These are phyloP conservation scores for Magallana ariakensis DNA, from an alignment of 1,140 invertebrate species.

Conservation along the genomic window DNA sequence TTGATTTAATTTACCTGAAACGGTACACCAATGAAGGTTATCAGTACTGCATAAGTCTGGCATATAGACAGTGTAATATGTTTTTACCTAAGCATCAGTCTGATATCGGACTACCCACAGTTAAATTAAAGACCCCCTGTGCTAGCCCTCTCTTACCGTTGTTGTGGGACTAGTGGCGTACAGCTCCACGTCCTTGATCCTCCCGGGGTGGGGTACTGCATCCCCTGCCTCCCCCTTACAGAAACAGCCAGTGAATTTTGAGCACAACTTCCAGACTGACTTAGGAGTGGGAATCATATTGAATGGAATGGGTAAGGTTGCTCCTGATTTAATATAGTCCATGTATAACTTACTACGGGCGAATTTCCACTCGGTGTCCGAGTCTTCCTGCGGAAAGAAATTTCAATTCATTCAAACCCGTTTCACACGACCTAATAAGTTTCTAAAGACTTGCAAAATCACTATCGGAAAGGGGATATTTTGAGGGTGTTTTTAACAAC, in stretches of 20 bases:
- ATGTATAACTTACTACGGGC: slow-evolving; percentile 97
- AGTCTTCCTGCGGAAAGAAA: slow-evolving; percentile 87
- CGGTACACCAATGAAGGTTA: too few relatives aligned
- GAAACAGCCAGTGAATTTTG: slow-evolving; percentile 68
- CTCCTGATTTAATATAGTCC: slow-evolving; percentile 98
- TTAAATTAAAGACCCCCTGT: too few relatives aligned
- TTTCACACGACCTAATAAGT: too few relatives aligned
- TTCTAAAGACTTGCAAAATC: too few relatives aligned
- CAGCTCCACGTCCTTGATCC: slow-evolving; percentile 72
- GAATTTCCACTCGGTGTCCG: slow-evolving; percentile 99
- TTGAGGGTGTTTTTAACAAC: too few relatives aligned
- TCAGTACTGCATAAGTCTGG: too few relatives aligned
- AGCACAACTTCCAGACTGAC: slow-evolving; percentile 86
- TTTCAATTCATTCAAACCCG: too few relatives aligned
- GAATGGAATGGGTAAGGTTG: slow-evolving; percentile 96
- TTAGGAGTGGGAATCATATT: slow-evolving; percentile 84
- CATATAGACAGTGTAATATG: too few relatives aligned
- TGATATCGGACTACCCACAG: too few relatives aligned
- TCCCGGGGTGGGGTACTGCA: slow-evolving; percentile 64
- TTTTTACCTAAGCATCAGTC: too few relatives aligned
- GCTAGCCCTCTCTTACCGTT: slow-evolving; percentile 23
- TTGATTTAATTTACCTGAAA: too few relatives aligned
- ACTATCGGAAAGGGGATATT: too few relatives aligned
- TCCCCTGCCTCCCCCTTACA: slow-evolving; percentile 56
- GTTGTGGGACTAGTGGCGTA: slow-evolving; percentile 46